Evolutionary conservation across 2,797 vertebrate genomes (phyloP).

Genomic region (Rhinichthys osculus): DNA sequence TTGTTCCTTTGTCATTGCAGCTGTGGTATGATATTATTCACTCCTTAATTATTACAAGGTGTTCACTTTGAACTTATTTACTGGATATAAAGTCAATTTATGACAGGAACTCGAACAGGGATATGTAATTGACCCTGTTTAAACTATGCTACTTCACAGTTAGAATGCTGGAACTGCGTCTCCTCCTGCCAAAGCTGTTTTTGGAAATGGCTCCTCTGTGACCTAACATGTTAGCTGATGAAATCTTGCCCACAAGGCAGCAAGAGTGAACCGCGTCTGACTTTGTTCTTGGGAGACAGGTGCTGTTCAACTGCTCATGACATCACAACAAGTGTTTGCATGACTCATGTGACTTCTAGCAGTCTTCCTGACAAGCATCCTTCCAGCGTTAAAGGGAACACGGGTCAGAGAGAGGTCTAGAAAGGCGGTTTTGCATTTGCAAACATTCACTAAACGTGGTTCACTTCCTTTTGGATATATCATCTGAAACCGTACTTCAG

Average conservation of each 20-base stretch:
- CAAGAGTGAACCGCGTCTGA: constrained; percentile 43
- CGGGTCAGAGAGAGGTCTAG: neutral
- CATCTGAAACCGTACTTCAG: neutral
- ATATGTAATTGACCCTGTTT: constrained; percentile 15
- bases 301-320: constrained; percentile 77
- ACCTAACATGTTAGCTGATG: constrained; percentile 53
- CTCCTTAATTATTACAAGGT: constrained; percentile 12
- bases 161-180: neutral
- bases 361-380: constrained; percentile 39
- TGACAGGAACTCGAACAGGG: neutral
- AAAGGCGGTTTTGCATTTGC: neutral
- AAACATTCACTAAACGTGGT: neutral
- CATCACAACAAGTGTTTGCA: constrained; percentile 79
- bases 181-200: constrained; percentile 53
- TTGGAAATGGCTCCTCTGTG: constrained; percentile 50
- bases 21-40: neutral
- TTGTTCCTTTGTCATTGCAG: neutral
- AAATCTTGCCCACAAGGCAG: constrained; percentile 59
- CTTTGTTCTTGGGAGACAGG: constrained; percentile 69
- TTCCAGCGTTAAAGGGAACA: constrained; percentile 52
- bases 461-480: constrained; percentile 10
- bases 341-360: constrained; percentile 71
- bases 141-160: constrained; percentile 27
- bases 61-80: neutral
- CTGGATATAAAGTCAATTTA: constrained; percentile 11